A percentile compares a stretch with the other conserved stretches of the same genome.
Conservation (phyloP, 2,113 vertebrate genomes). For the Meleagris gallopavo region DNA sequence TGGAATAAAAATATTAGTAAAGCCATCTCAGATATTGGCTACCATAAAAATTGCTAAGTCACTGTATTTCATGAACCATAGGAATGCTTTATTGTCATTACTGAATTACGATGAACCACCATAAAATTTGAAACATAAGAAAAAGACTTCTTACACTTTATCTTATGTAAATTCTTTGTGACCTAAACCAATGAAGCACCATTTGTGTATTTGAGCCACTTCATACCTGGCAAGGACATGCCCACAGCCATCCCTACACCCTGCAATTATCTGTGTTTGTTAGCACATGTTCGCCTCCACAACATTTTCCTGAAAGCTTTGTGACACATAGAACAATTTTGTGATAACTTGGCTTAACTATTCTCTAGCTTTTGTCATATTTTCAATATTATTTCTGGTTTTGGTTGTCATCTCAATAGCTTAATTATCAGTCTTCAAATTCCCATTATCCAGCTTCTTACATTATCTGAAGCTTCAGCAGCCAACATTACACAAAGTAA, state of each 20-base stretch:
- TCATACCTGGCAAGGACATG: background rate
- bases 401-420: background rate
- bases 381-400: background rate
- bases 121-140: conserved; percentile 31
- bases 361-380: background rate
- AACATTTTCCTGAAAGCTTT: background rate
- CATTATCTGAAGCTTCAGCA: background rate
- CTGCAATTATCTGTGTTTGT: background rate
- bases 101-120: conserved; percentile 29
- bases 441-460: background rate
- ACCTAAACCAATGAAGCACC: background rate
- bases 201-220: background rate
- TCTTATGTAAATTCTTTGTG: background rate
- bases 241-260: background rate
- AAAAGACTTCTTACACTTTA: background rate
- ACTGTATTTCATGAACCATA: background rate
- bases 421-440: background rate
- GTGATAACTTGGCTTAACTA: background rate
- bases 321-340: background rate
- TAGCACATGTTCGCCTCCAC: background rate
- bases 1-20: background rate
- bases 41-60: background rate
- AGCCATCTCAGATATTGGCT: background rate
- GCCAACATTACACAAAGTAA: background rate
- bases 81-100: conserved; percentile 17